These are phyloP conservation scores for Apeltes quadracus DNA, from an alignment of 2,113 vertebrate genomes.

Conservation along the genomic window DNA sequence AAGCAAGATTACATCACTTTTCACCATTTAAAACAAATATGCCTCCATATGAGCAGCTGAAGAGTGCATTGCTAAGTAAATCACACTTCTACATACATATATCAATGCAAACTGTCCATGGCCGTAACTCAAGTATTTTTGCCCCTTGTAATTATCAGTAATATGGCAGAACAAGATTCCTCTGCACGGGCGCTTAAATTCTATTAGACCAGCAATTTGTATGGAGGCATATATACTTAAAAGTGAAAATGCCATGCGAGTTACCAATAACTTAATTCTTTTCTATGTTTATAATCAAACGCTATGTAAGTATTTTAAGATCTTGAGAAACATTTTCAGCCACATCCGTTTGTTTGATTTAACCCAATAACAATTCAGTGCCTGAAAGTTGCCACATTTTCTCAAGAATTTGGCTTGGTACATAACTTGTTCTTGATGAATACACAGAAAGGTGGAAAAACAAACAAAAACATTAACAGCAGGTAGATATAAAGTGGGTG, in stretches of 20 bases:
- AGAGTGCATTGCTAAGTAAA: conserved; percentile 11
- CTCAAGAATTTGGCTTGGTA: conserved; percentile 48
- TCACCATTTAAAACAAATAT: conserved; percentile 35
- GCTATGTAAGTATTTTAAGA: conserved; percentile 18
- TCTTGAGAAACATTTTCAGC: conserved; percentile 33
- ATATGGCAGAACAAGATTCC: conserved; percentile 2
- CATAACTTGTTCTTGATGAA: conserved; percentile 50
- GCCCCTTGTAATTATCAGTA: background rate
- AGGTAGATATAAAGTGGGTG: conserved; percentile 77
- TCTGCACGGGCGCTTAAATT: conserved; percentile 12
- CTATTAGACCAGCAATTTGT: background rate
- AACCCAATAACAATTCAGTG: conserved; percentile 22
- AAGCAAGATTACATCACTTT: conserved; percentile 26
- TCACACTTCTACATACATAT: conserved; percentile 20
- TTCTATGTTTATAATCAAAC: conserved; percentile 22
- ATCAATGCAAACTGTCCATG: conserved; percentile 10
- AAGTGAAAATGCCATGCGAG: conserved; percentile 34
- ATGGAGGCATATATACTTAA: conserved; percentile 44
- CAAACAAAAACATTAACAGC: conserved; percentile 50
- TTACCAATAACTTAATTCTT: conserved; percentile 12
- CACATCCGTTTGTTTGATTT: conserved; percentile 19
- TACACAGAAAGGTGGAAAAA: conserved; percentile 43
- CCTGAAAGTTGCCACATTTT: conserved; percentile 25
- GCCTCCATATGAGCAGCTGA: conserved; percentile 30
- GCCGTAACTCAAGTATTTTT: conserved; percentile 11